Base-by-base conservation (phyloP, 2,888 invertebrate species). In the Drosophila robusta region DNA sequence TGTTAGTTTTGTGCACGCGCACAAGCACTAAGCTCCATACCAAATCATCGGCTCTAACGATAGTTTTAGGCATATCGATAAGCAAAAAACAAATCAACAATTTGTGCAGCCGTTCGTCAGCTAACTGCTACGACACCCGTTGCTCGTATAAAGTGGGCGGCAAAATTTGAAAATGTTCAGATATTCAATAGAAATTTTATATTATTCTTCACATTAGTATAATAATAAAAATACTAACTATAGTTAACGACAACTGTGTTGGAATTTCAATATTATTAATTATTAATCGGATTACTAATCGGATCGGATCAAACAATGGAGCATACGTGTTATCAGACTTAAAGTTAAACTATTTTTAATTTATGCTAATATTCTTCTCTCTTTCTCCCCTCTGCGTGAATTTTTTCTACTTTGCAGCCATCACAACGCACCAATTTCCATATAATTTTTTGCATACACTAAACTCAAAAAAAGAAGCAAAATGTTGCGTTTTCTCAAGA, bases 401-500 rank as follows among this genome's bases (percentile, higher is more conserved):
- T 66, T 63, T 65, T 38, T 70, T 34, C 34, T 78, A 63, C 57
- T 65, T 70, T 69, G 12, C 87, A 88, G 87, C 72, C 70, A 73
- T 56, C 61, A 47, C 55, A 70, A 56, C 63, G 74, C 75, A 69
- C 61, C 60, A 45, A 42, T 64, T 69, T 55, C 47, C 64, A 73
- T 47, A 70, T 69, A 72, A 73, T 77, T 83, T 26, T 81, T 36
- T 77, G 84, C 81, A 86, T 72, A 63, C 54, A 66, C 61, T 60
- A 58, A 50, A 54, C 41, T 36, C n/a, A 41, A 41, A 12, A 39
- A 29, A 29, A 45, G 29, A 29, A 50, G 12, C 41, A 80, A 80
- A 79, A 88, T 86, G 87, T 65, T 84, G 66, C 77, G 88, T 51
- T 85, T 83, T 71, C 86, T 85, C 57, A 80, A 85, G 63, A 88